phyloP scores from a whole-genome alignment of 2,113 vertebrate genomes.

The Scytalopus superciliaris region DNA sequence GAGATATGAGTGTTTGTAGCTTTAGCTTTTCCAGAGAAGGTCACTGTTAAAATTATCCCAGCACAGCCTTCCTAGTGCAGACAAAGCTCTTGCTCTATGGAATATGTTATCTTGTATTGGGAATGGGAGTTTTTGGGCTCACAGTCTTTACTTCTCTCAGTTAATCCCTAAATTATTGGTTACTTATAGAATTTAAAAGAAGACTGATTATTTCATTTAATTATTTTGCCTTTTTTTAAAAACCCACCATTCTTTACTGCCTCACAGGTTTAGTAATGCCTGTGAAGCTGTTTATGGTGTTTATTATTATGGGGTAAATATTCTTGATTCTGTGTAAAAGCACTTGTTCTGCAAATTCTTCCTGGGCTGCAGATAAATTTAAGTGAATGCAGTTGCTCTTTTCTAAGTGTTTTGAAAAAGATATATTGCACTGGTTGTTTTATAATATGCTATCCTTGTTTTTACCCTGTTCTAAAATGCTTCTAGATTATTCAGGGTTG shows the following conservation, averaged over 20 bases:
- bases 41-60: not conserved
- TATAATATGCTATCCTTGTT: not conserved
- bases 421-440: not conserved
- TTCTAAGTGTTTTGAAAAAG: not conserved
- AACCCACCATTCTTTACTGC: not conserved
- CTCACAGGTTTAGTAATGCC: not conserved
- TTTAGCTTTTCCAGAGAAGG: not conserved
- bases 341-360: not conserved
- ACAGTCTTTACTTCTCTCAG: not conserved
- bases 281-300: not conserved
- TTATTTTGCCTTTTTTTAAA: not conserved
- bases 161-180: not conserved
- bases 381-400: not conserved
- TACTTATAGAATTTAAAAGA: not conserved
- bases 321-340: not conserved
- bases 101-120: not conserved
- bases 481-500: not conserved
- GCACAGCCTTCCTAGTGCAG: not conserved
- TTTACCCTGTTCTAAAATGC: not conserved
- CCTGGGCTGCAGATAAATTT: not conserved
- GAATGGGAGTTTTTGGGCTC: not conserved
- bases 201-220: not conserved
- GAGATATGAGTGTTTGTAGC: not conserved
- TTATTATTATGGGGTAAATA: not conserved
- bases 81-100: not conserved